phyloP scores from a whole-genome alignment of 1,140 invertebrate species.

The Amyelois transitella region DNA sequence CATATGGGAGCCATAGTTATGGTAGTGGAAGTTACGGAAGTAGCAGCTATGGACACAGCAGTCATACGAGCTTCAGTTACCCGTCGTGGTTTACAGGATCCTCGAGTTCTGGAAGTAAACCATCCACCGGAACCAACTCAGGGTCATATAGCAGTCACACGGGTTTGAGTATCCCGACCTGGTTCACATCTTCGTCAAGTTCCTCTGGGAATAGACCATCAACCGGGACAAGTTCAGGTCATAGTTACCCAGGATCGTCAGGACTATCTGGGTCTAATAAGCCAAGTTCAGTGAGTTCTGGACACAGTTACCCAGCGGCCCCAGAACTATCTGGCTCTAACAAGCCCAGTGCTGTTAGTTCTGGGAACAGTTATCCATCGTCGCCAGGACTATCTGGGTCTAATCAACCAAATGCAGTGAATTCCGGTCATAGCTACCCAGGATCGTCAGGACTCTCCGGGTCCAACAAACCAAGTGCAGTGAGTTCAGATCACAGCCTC shows the following conservation, averaged over 20 bases:
- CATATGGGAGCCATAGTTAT: neutral
- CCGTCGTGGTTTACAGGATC: neutral
- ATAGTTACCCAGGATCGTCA: neutral
- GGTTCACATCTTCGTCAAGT: neutral
- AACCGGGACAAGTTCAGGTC: neutral
- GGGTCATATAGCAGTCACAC: too few species aligned
- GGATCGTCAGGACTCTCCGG: neutral
- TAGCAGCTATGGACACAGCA: neutral
- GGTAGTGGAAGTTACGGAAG: neutral
- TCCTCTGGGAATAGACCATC: neutral
- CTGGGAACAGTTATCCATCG: too few species aligned
- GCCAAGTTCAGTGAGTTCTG: conserved; percentile 7
- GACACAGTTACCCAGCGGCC: conserved; percentile 12
- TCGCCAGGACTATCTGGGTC: too few species aligned
- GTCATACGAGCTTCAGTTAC: neutral
- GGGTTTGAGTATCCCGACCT: too few species aligned
- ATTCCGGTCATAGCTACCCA: neutral
- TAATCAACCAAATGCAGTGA: neutral
- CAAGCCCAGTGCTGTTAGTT: neutral
- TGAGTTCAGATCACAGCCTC: conserved; percentile 4
- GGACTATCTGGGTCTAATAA: conserved; percentile 1
- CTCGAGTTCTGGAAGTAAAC: neutral
- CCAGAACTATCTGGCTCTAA: conserved; percentile 6
- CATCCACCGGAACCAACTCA: too few species aligned
- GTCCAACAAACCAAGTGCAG: neutral